Evolutionary conservation across 2,888 invertebrate genomes (phyloP), one percentile per base, ranked within the genome.

Genomic region (Oasisia sp.): DNA sequence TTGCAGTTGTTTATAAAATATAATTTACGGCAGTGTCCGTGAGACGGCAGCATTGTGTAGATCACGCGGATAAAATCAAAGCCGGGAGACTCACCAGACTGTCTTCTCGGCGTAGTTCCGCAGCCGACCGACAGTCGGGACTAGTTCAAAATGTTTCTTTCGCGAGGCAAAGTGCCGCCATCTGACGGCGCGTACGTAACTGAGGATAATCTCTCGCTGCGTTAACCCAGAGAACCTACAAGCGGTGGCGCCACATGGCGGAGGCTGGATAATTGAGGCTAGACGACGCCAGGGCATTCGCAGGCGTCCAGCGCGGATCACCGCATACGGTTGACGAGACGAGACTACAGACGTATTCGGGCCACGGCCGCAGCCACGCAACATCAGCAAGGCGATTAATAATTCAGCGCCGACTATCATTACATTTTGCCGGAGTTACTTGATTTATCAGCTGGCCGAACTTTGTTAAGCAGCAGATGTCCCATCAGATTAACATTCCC

Each of bases 351-450:
- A 19, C 19, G 74, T 74, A 74, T 74, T 74, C 74, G 7, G 74
- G 74, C 74, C 74, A 74, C 74, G 74, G 74, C 27, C 74, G 74
- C 19, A 74, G 74, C 74, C 74, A 27, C 74, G 74, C 74, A 74
- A 74, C 74, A n/a, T 74, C 74, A 27, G 74, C 74, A n/a, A 14
- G 74, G 74, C 74, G 74, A 74, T 74, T 74, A 74, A 74, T 74
- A 74, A 74, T 74, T 74, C 74, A 74, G 27, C 74, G 74, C 74
- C 74, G n/a, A 27, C 74, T 27, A 74, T 74, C 74, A 74, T 74
- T 74, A 74, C 74, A 74, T 74, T 74, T 74, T 74, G 74, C 74
- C 27, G 74, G 74, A 74, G 74, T 74, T 74, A 74, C 74, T 74
- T 74, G 74, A 74, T 74, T 74, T 74, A 74, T 74, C 19, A 74